These are phyloP conservation scores for Listrodromus nycthemerus DNA, from an alignment of 2,888 invertebrate species.

Conservation along the genomic window DNA sequence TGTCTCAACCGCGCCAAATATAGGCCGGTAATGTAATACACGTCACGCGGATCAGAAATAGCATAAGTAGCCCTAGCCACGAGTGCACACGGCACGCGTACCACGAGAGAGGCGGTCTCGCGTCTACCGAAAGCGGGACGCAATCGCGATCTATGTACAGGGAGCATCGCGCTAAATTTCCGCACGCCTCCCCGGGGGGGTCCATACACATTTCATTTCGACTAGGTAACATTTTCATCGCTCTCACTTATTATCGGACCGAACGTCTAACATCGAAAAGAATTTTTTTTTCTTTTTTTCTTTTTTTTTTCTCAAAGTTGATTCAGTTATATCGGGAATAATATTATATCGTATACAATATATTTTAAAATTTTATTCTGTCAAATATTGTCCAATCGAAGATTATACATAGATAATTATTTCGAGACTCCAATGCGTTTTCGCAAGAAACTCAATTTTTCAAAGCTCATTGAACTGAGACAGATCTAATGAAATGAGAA, in stretches of 20 bases:
- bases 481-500: too few species aligned
- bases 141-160: slow-evolving; percentile 58
- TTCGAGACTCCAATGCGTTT: neutral
- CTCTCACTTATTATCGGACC: neutral
- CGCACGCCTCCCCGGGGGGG: too few species aligned
- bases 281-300: neutral
- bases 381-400: neutral
- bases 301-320: neutral
- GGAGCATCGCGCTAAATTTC: slow-evolving; percentile 54
- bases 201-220: slow-evolving; percentile 5
- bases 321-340: neutral
- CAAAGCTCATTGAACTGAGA: neutral
- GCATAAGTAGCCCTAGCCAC: slow-evolving; percentile 85
- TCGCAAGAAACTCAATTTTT: neutral
- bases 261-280: neutral
- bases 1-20: slow-evolving; percentile 84
- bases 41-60: slow-evolving; percentile 86
- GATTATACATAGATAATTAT: neutral
- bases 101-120: slow-evolving; percentile 30
- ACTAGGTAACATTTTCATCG: neutral
- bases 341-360: neutral
- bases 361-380: neutral
- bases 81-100: slow-evolving; percentile 85
- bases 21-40: slow-evolving; percentile 87
- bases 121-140: slow-evolving; percentile 38